These are phyloP conservation scores for Oncorhynchus nerka DNA, from an alignment of 2,113 vertebrate genomes.

Conservation along the genomic window DNA sequence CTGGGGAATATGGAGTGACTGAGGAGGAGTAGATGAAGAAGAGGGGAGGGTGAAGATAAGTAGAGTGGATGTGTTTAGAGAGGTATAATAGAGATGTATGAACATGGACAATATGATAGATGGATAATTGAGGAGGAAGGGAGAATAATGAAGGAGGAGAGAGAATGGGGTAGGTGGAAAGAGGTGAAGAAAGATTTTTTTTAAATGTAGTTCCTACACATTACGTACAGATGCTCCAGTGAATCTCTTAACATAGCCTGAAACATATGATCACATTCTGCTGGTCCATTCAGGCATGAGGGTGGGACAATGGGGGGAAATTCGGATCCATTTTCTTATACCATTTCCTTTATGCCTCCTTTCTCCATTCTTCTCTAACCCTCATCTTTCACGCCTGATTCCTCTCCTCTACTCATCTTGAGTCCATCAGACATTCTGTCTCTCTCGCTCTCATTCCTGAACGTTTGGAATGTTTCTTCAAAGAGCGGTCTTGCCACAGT, in stretches of 20 bases:
- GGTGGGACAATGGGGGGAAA: not conserved
- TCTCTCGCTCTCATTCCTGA: too few species aligned
- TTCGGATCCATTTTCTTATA: not conserved
- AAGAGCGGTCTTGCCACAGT: not conserved
- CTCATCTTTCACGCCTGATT: not conserved
- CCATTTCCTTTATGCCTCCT: not conserved
- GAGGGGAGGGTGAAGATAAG: not conserved
- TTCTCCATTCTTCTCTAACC: not conserved
- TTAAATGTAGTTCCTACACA: too few species aligned
- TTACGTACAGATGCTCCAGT: not conserved
- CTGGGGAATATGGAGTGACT: slow-evolving; percentile 34
- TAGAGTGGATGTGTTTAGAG: not conserved
- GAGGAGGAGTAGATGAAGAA: slow-evolving; percentile 39
- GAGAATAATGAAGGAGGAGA: not conserved
- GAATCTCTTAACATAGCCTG: too few species aligned
- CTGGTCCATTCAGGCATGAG: not conserved
- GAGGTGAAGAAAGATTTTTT: not conserved
- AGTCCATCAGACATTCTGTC: not conserved
- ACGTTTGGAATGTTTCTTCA: too few species aligned
- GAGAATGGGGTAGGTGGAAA: not conserved
- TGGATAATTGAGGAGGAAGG: not conserved
- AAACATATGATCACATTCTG: too few species aligned
- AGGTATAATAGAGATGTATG: not conserved
- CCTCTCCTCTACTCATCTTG: not conserved
- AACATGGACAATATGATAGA: not conserved